phyloP scores from a whole-genome alignment of 2,888 invertebrate species.

The Melinaea marsaeus region DNA sequence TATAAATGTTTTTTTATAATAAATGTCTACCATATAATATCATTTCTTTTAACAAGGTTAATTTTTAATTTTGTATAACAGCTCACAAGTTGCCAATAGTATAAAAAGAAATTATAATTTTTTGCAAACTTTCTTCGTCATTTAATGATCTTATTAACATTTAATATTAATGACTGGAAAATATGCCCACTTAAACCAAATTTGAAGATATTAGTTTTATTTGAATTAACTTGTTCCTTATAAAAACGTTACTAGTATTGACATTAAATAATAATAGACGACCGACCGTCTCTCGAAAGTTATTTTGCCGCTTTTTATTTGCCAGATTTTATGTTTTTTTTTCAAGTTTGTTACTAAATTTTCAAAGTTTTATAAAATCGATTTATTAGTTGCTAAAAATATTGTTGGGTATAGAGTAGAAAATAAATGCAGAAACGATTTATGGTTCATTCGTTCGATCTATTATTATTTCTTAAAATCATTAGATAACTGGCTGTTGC shows the following conservation, averaged over 20 bases:
- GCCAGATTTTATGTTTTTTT: constrained; percentile 17
- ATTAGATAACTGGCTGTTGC: too few relatives aligned
- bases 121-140: too few relatives aligned
- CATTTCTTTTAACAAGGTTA: not conserved
- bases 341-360: constrained; percentile 19
- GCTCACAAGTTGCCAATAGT: constrained; percentile 4
- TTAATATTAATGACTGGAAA: too few relatives aligned
- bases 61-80: too few relatives aligned
- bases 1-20: constrained; percentile 9
- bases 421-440: too few relatives aligned
- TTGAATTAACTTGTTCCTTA: not conserved
- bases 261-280: constrained; percentile 10
- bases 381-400: constrained; percentile 14
- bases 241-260: constrained; percentile 3
- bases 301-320: constrained; percentile 21
- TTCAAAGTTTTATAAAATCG: constrained; percentile 14
- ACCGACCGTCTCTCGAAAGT: constrained; percentile 17
- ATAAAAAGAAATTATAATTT: constrained; percentile 4
- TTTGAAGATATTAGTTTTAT: not conserved
- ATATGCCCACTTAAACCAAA: not conserved
- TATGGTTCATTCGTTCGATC: too few relatives aligned
- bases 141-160: too few relatives aligned
- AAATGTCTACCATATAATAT: not conserved
- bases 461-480: too few relatives aligned
- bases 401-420: not conserved